Evolutionary conservation across 2,888 invertebrate genomes (phyloP).

Genomic region (Conus canariensis): DNA sequence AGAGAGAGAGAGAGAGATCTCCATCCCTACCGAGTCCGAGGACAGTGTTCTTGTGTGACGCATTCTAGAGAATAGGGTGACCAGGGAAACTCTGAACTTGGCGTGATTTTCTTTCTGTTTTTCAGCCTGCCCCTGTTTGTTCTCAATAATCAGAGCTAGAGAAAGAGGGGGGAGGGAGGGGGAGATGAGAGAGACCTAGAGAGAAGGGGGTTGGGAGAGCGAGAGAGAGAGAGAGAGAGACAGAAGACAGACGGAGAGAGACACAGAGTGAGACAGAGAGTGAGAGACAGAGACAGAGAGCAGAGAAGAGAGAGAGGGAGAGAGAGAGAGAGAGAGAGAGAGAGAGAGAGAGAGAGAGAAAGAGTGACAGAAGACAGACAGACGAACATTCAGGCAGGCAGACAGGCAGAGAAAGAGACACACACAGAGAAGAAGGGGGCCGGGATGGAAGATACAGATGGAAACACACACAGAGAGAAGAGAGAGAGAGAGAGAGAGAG

Average conservation of each 20-base stretch:
- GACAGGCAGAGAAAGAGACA: neutral
- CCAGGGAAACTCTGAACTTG: too few species aligned
- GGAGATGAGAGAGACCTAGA: too few species aligned
- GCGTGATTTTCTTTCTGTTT: too few species aligned
- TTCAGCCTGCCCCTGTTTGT: too few species aligned
- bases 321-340: neutral
- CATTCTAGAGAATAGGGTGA: too few species aligned
- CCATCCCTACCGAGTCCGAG: too few species aligned
- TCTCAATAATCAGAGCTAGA: too few species aligned
- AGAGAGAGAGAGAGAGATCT: too few species aligned
- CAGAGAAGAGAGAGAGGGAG: neutral
- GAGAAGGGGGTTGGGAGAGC: neutral
- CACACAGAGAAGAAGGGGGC: neutral
- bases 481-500: neutral
- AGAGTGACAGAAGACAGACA: neutral
- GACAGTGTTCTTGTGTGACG: too few species aligned
- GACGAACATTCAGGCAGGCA: neutral
- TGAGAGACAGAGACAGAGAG: neutral
- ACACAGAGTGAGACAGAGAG: neutral
- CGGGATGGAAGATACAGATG: neutral
- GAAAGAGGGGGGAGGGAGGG: too few species aligned
- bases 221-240: neutral
- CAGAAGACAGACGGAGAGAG: neutral
- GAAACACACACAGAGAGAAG: neutral
- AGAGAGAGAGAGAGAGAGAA: neutral